A percentile compares a stretch with the other conserved stretches of the same genome.
These are phyloP conservation scores for Diaprepes abbreviatus DNA, from an alignment of 2,888 invertebrate species.

Conservation along the genomic window DNA sequence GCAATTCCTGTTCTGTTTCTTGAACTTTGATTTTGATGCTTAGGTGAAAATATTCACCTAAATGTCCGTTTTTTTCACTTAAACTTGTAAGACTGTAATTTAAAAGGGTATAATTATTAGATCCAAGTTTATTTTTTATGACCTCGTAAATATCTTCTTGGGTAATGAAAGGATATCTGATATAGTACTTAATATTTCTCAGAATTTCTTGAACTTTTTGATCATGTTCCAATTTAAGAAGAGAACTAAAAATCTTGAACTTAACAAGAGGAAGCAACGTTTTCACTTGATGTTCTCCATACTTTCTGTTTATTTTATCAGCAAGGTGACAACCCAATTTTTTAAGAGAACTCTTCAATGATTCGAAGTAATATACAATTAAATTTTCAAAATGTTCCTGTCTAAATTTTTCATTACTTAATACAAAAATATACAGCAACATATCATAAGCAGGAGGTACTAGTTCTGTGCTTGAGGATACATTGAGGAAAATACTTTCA, in stretches of 20 bases:
- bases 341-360: not conserved
- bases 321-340: not conserved
- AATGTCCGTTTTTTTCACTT: conserved; percentile 54
- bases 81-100: conserved; percentile 48
- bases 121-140: conserved; percentile 51
- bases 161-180: conserved; percentile 43
- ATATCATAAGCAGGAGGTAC: no score
- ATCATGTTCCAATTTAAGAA: not conserved
- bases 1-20: not conserved
- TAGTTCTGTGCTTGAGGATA: no score
- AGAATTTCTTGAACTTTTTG: not conserved
- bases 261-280: not conserved
- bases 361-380: conserved; percentile 10
- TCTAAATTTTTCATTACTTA: no score
- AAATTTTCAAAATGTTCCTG: conserved; percentile 20
- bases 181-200: conserved; percentile 26
- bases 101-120: conserved; percentile 50
- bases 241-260: not conserved
- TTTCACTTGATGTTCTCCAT: not conserved
- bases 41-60: conserved; percentile 57
- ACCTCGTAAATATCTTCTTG: conserved; percentile 56
- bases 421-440: no score
- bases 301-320: not conserved
- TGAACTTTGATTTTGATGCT: conserved; percentile 40
- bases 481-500: no score